Conservation (phyloP, 1,140 invertebrate species). For the Psilanteris sp. region DNA sequence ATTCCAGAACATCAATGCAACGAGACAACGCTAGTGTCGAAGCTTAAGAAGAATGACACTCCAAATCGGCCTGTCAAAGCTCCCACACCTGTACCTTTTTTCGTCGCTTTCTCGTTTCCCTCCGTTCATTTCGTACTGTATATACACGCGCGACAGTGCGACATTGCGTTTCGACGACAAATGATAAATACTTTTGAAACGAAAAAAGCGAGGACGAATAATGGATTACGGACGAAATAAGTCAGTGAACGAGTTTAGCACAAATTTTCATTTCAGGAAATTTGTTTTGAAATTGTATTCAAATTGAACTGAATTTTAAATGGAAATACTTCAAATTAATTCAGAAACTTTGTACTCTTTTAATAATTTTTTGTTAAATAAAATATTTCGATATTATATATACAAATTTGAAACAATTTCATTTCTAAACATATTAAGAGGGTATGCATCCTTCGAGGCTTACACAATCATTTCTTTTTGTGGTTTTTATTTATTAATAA, state of each 20-base stretch:
- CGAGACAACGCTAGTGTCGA: conserved; percentile 12
- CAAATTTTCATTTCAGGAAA: conserved; percentile 25
- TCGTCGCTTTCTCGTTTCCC: background rate
- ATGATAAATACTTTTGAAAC: conserved; percentile 37
- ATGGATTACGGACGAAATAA: conserved; percentile 34
- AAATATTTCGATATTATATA: no score
- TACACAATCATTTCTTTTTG: no score
- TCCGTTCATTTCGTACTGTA: conserved; percentile 8
- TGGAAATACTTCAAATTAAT: background rate
- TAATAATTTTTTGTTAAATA: no score
- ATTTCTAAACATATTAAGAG: no score
- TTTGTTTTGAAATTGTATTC: conserved; percentile 23
- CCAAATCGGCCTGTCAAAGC: conserved; percentile 29
- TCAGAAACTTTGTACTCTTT: no score
- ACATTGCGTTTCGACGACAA: conserved; percentile 34
- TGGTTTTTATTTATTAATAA: no score
- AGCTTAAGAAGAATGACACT: conserved; percentile 42
- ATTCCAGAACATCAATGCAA: conserved; percentile 25
- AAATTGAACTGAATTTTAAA: conserved; percentile 1
- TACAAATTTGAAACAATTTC: no score
- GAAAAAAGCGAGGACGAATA: conserved; percentile 28
- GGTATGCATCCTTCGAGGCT: no score
- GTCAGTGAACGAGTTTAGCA: conserved; percentile 10
- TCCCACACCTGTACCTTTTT: conserved; percentile 3
- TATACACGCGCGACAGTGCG: conserved; percentile 16